Base-by-base conservation (phyloP, 2,113 vertebrate genomes). In the Gymnorhina tibicen region DNA sequence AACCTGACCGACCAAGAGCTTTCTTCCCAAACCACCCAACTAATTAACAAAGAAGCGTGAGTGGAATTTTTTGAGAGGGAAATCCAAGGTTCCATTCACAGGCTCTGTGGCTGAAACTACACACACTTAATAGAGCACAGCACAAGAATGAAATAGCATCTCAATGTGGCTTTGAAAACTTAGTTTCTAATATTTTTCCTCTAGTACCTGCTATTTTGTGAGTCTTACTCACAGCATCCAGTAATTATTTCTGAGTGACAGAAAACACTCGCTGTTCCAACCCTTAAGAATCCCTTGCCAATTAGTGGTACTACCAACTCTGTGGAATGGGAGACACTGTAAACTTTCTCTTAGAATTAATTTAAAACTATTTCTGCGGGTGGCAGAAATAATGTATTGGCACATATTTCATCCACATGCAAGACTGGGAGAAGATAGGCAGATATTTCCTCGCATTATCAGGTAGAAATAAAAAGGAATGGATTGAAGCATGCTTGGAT, bases 41-140 rank as follows among this genome's bases (percentile, higher is more conserved):
- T 87, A 86, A 97, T 92, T 95, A 96, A 67, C 53, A 79, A 95
- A 64, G 68, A 49, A 67, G n/a, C 6, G 0, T 44, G 58, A 77
- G 63, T 27, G 44, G 88, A 85, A 66, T 82, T 91, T 97, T 91
- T 81, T 87, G 44, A 90, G 47, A 91, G 92, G 83, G 84, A 60
- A 93, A 91, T 30, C 72, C 37, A 11, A 8, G 32, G 35, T 80
- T 90, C 62, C 56, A 35, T 68, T 86, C 59, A 47, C 33, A 96
- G 76, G 76, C 80, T 62, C 56, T 59, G 37, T 64, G 78, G 33
- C 46, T 88, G 66, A 76, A 80, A 82, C 32, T 22, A 30, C 66
- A 62, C 35, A 20, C 22, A 42, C 42, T n/a, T n/a, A 50, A 52
- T 15, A 89, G 46, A 3, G 1, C 7, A 22, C 12, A 52, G 60